These are phyloP conservation scores for Anastrepha ludens DNA, from an alignment of 1,140 invertebrate species.

Conservation along the genomic window DNA sequence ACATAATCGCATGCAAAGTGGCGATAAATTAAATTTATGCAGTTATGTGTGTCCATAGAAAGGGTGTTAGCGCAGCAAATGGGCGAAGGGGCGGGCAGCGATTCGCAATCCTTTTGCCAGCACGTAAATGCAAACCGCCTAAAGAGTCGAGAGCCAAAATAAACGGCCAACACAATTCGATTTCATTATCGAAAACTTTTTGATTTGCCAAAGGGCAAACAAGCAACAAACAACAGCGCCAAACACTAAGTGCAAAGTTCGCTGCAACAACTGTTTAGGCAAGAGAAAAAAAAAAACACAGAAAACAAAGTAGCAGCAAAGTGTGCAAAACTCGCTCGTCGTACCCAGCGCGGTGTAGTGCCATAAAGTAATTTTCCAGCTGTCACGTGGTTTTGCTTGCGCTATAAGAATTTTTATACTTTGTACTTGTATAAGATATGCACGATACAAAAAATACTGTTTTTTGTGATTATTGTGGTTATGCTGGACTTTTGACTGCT, in stretches of 20 bases:
- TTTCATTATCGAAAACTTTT: slow-evolving; percentile 46
- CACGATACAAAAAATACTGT: slow-evolving; percentile 13
- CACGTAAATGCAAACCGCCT: neutral
- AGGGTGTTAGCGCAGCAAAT: neutral
- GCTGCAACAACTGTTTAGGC: neutral
- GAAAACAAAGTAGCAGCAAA: neutral
- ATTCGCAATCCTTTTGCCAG: neutral
- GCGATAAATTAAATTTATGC: slow-evolving; percentile 36
- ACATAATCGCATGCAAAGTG: slow-evolving; percentile 50
- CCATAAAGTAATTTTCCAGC: slow-evolving; percentile 47
- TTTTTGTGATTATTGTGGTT: neutral
- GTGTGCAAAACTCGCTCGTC: neutral
- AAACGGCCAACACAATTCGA: slow-evolving; percentile 35
- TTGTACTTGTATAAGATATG: neutral
- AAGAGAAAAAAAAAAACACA: neutral
- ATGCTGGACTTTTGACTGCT: slow-evolving; percentile 18
- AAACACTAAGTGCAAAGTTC: neutral
- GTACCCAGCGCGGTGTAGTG: neutral
- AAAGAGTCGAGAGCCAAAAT: slow-evolving; percentile 3
- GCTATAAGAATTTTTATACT: neutral
- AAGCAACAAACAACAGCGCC: neutral
- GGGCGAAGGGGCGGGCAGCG: too few relatives aligned
- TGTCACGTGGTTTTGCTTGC: slow-evolving; percentile 20
- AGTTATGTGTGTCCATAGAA: neutral
- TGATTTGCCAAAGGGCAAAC: slow-evolving; percentile 43